Base-by-base conservation (phyloP, 53 echinoderm and acorn worm genomes). In the Paracentrotus lividus region DNA sequence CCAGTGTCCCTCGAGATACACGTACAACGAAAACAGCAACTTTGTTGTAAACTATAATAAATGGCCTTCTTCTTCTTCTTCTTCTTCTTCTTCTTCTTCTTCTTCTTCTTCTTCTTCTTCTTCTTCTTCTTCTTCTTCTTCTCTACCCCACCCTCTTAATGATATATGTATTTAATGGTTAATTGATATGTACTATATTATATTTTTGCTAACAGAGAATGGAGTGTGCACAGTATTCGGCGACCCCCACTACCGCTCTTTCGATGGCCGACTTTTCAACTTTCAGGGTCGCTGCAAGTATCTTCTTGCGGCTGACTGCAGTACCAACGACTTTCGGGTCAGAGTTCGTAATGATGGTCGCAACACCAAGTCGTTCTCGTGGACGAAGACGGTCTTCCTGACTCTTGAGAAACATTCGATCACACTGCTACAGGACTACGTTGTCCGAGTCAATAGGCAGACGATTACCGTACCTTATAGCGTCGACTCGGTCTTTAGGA, bases 281-380 rank as follows among this genome's bases (percentile, higher is more conserved):
- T 99, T 96, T 86, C 99, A 99, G 87, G 99, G 99, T 16, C 96
- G 94, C 26, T 97, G 99, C 90, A 99, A 99, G 90, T 99, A 99
- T 84, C 94, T 97, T 6, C 96, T 99, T 5, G 94, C 96, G 3
- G 95, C 96, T 0, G 99, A 99, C 59, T 99, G 99, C 57, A 56
- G 58, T 9, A 93, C 77, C 47, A 93, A 96, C 54, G 95, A 93
- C 78, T 99, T 99, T 56, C 93, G 93, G 20, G 96, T 99, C 78
- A 94, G 96, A 42, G 99, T 99, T 20, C 96, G 96, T 66, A 99
- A 99, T 38, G 97, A 97, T 44, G 97, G 96, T 27, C 94, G 99
- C 4, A 94, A 96, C 60, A 96, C 99, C 3, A 87, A 75, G 12
- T 92, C 89, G 42, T 97, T 96, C 44, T 97, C 99, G 1, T 99